Percentiles rank a stretch among this genome's conserved stretches.
phyloP scores from a whole-genome alignment of 2,113 vertebrate species.

The Monopterus albus region DNA sequence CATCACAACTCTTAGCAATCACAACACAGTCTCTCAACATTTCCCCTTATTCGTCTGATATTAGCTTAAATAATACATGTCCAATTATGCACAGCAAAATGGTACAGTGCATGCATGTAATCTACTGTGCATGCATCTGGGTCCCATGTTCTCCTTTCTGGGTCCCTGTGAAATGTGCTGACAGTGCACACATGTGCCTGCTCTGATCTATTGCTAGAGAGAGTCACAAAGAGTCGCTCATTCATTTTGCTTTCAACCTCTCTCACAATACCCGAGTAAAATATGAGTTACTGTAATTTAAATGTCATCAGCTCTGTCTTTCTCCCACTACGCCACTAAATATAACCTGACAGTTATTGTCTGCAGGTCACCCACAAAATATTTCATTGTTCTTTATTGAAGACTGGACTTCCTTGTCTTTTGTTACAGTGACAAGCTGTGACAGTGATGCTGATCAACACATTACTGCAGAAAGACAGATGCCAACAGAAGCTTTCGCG shows the following conservation, averaged over 20 bases:
- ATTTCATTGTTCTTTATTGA: slow-evolving; percentile 63
- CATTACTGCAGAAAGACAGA: slow-evolving; percentile 38
- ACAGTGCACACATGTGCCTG: slow-evolving; percentile 60
- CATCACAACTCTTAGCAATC: no score
- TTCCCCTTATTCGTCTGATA: not conserved
- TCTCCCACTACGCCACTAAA: slow-evolving; percentile 71
- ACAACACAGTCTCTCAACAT: not conserved
- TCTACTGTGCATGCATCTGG: slow-evolving; percentile 2
- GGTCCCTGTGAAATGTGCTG: slow-evolving; percentile 72
- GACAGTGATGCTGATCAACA: slow-evolving; percentile 39
- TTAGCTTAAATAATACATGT: not conserved
- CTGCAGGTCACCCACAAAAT: slow-evolving; percentile 53
- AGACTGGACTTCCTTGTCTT: slow-evolving; percentile 37
- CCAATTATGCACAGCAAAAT: not conserved
- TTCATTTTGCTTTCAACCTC: slow-evolving; percentile 77
- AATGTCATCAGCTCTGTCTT: slow-evolving; percentile 48
- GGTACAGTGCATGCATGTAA: not conserved
- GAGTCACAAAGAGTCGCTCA: slow-evolving; percentile 61
- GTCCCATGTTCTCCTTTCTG: slow-evolving; percentile 50
- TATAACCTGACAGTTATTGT: slow-evolving; percentile 68
- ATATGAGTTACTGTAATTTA: slow-evolving; percentile 68
- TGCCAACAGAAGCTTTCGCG: slow-evolving; percentile 41
- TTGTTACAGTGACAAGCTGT: slow-evolving; percentile 52
- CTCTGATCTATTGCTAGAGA: slow-evolving; percentile 74
- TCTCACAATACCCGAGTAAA: slow-evolving; percentile 67